Evolutionary conservation across 2,888 invertebrate genomes (phyloP), one percentile per base, ranked within the genome.

Genomic region (Eupithecia tripunctaria): DNA sequence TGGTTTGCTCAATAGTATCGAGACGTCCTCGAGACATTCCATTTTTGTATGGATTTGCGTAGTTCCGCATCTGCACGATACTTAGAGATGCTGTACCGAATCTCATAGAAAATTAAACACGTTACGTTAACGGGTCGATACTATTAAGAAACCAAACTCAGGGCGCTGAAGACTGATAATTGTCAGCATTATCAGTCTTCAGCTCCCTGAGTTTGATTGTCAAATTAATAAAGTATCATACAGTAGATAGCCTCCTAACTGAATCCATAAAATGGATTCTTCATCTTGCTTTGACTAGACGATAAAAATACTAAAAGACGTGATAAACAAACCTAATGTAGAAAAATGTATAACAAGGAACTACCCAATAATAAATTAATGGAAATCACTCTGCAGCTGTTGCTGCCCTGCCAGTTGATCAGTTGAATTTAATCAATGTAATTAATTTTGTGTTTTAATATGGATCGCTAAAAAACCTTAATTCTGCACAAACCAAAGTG

Each of bases 401-500:
- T 47, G n/a, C 10, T 47, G 47, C 10, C n/a, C n/a, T 47, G 8
- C 47, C n/a, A n/a, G 47, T n/a, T 47, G n/a, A 10, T n/a, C n/a
- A n/a, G 47, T 8, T 47, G n/a, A 47, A 47, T 47, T 47, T 18
- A 6, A 43, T 7, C 7, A 43, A 43, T 43, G 43, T n/a, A 47
- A 12, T 43, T 18, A 43, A 15, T 43, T 43, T 47, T n/a, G 43
- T 43, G 18, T n/a, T 43, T 43, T 43, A 18, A 47, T n/a, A 47
- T n/a, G 51, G 2, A 51, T 10, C n/a, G 12, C 21, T 21, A 51
- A 43, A 47, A 51, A 51, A 51, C 12, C 21, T 10, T 2, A 38
- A 59, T 38, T 38, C 25, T 38, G 38, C 27, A 38, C n/a, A 38
- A 68, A 25, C 18, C 36, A 67, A 67, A 27, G n/a, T 67, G 25